Evolutionary conservation across 2,113 vertebrate genomes (phyloP).

Genomic region (Columbina picui): DNA sequence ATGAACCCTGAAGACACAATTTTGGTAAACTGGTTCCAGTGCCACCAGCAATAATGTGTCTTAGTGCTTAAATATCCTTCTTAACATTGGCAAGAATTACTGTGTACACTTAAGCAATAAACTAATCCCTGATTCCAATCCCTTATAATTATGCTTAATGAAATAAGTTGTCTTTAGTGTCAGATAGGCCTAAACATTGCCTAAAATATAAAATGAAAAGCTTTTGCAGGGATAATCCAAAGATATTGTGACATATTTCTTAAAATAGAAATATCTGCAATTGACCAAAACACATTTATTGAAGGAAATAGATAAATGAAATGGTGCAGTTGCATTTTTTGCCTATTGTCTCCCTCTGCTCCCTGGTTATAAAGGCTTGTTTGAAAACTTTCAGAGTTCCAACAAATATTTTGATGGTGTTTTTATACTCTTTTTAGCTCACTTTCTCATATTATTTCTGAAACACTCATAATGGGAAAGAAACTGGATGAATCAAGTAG

Average conservation of each 20-base stretch:
- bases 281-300: background rate
- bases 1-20: conserved; percentile 7
- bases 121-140: conserved; percentile 30
- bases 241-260: background rate
- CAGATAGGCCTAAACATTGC: conserved; percentile 19
- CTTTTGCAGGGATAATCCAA: background rate
- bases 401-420: background rate
- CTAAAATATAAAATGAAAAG: background rate
- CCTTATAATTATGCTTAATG: conserved; percentile 56
- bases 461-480: background rate
- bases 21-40: conserved; percentile 14
- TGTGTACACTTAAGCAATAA: conserved; percentile 46
- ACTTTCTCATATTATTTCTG: background rate
- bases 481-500: background rate
- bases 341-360: background rate
- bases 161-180: conserved; percentile 32
- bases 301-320: background rate
- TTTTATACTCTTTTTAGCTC: background rate
- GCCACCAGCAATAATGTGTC: background rate
- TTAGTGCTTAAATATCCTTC: conserved; percentile 27
- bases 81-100: conserved; percentile 47
- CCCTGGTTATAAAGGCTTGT: background rate
- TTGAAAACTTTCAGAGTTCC: background rate
- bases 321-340: background rate
- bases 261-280: background rate